Percentiles rank a stretch among this genome's conserved stretches.
phyloP scores from a whole-genome alignment of 1,140 invertebrate species.

The Philotrypesis tridentata region DNA sequence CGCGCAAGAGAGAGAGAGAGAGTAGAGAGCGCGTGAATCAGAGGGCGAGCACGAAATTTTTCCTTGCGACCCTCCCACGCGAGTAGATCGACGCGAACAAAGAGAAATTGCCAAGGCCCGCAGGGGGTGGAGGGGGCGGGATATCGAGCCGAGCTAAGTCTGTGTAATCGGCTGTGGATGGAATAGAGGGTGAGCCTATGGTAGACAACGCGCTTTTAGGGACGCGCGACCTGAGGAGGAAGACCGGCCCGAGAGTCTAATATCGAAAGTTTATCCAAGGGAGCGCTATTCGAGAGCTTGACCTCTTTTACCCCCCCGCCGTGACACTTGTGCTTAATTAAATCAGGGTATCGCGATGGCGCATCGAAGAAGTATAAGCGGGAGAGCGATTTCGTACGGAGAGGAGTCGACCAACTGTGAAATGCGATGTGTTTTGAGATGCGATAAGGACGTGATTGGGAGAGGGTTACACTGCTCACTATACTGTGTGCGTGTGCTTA shows the following conservation, averaged over 20 bases:
- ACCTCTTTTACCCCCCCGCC: slow-evolving; percentile 42
- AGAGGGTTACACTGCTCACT: neutral
- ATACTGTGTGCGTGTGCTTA: no score
- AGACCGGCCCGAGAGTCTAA: slow-evolving; percentile 49
- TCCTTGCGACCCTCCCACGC: no score
- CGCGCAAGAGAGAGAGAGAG: no score
- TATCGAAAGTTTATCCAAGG: slow-evolving; percentile 54
- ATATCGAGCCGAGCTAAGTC: slow-evolving; percentile 34
- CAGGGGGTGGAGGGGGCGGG: slow-evolving; percentile 23
- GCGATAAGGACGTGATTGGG: neutral
- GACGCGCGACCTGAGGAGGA: neutral
- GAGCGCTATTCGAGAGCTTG: slow-evolving; percentile 42
- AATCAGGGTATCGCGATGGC: slow-evolving; percentile 53
- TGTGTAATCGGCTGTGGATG: slow-evolving; percentile 41
- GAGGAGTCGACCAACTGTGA: slow-evolving; percentile 27
- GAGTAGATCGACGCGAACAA: slow-evolving; percentile 59
- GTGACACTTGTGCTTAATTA: slow-evolving; percentile 59
- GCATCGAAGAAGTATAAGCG: slow-evolving; percentile 7
- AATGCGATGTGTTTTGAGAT: neutral
- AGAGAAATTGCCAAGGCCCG: slow-evolving; percentile 53
- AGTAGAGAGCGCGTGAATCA: slow-evolving; percentile 9
- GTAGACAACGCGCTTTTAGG: neutral
- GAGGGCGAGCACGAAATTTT: neutral
- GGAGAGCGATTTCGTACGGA: slow-evolving; percentile 8
- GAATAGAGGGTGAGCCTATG: neutral